Evolutionary conservation across 2,888 invertebrate genomes (phyloP), one percentile per base, ranked within the genome.

Genomic region (Troides aeacus): DNA sequence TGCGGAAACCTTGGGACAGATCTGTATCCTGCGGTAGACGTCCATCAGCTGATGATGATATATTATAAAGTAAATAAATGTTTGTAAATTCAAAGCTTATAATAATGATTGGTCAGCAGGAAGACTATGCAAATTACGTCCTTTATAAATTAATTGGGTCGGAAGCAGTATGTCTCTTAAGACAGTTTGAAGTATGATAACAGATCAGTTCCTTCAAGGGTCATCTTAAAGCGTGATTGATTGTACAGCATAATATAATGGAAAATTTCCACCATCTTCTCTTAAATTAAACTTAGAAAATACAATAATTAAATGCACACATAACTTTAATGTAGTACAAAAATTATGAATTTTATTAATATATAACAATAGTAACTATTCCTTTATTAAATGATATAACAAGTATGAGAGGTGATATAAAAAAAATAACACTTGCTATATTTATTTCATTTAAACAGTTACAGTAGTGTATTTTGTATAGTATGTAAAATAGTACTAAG

Each of bases 101-200:
- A 12, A 24, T 23, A 12, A 15, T 58, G 23, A 58, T 58, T 58
- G 23, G 21, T 58, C 23, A 58, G 23, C 23, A n/a, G 59, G 39
- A 57, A 59, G 17, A 46, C 18, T 66, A 66, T 66, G 66, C 66
- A 66, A 66, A 66, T 66, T 61, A 66, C 24, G 23, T n/a, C 36
- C 66, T 66, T 53, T 60, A 46, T 60, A 61, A 66, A 60, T 66
- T 66, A 50, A 66, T 66, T 66, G 66, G 66, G 59, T 60, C 65
- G 21, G 46, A 10, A 46, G 58, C 66, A 36, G 66, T 61, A 66
- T 61, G 53, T 66, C 60, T 53, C 60, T 60, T 60, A 66, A 66
- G 60, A 50, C 66, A 66, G 50, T 66, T 66, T 60, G 66, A 66
- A 66, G 66, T 39, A 60, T 60, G 53, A 66, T 66, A 66, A 66